phyloP scores from a whole-genome alignment of 2,797 vertebrate genomes.

The Xerus rutilus region DNA sequence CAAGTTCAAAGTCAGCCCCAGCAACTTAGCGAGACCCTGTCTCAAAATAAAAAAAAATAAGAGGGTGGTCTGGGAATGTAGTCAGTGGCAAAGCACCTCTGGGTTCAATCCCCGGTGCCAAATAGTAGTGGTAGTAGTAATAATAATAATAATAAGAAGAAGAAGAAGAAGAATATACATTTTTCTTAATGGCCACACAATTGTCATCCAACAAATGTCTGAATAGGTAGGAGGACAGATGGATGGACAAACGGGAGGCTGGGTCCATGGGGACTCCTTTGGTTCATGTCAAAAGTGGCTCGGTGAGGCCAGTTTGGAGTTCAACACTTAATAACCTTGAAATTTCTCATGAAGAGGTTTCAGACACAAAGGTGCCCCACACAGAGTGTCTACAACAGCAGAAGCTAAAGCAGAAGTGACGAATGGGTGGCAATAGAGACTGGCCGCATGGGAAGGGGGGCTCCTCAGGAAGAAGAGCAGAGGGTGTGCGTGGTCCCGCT shows the following conservation, averaged over 20 bases:
- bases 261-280: background rate
- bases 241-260: background rate
- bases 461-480: no score
- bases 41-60: no score
- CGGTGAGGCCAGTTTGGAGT: background rate
- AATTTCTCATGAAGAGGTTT: background rate
- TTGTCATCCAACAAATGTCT: background rate
- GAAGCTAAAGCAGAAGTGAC: background rate
- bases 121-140: no score
- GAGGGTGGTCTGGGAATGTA: no score
- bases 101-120: no score
- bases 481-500: no score
- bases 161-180: background rate
- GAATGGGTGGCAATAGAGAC: no score
- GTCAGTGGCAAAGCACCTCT: no score
- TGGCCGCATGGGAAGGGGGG: no score
- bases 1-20: no score
- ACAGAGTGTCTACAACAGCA: background rate
- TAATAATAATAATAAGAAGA: no score
- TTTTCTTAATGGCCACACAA: background rate
- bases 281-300: background rate
- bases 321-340: background rate
- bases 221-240: background rate
- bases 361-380: background rate
- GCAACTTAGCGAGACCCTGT: no score